These are phyloP conservation scores for Anthrax anthrax DNA, from an alignment of 2,888 invertebrate genomes.

Conservation along the genomic window DNA sequence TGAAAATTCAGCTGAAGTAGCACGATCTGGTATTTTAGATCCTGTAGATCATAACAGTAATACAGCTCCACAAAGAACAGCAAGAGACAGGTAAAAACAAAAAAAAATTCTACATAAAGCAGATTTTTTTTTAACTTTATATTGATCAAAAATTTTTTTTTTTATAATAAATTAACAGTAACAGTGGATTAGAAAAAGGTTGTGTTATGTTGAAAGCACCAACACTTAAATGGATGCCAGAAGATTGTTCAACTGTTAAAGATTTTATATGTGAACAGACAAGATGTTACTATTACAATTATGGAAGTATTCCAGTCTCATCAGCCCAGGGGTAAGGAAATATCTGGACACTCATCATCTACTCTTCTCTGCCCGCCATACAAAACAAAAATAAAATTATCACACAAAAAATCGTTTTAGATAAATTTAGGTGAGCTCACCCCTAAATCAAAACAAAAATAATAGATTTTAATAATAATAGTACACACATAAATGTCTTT, in stretches of 20 bases:
- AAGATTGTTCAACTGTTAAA: slow-evolving; percentile 68
- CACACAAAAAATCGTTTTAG: not conserved
- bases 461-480: too few species aligned
- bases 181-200: slow-evolving; percentile 49
- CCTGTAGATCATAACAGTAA: slow-evolving; percentile 52
- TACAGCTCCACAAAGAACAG: slow-evolving; percentile 64
- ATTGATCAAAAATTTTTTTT: not conserved
- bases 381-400: slow-evolving; percentile 7
- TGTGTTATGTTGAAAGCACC: slow-evolving; percentile 68
- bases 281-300: slow-evolving; percentile 81
- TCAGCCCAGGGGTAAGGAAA: slow-evolving; percentile 77
- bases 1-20: slow-evolving; percentile 41
- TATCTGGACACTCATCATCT: slow-evolving; percentile 14
- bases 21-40: slow-evolving; percentile 34
- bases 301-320: slow-evolving; percentile 78
- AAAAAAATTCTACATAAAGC: not conserved
- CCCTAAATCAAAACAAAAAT: slow-evolving; percentile 19
- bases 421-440: slow-evolving; percentile 32
- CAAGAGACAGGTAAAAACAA: slow-evolving; percentile 42
- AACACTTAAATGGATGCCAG: slow-evolving; percentile 65
- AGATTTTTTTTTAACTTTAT: not conserved
- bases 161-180: slow-evolving; percentile 31
- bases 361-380: slow-evolving; percentile 11
- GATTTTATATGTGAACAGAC: slow-evolving; percentile 85
- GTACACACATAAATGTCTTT: too few species aligned